Evolutionary conservation across 2,797 vertebrate genomes (phyloP).

Genomic region (Siniperca scherzeri): DNA sequence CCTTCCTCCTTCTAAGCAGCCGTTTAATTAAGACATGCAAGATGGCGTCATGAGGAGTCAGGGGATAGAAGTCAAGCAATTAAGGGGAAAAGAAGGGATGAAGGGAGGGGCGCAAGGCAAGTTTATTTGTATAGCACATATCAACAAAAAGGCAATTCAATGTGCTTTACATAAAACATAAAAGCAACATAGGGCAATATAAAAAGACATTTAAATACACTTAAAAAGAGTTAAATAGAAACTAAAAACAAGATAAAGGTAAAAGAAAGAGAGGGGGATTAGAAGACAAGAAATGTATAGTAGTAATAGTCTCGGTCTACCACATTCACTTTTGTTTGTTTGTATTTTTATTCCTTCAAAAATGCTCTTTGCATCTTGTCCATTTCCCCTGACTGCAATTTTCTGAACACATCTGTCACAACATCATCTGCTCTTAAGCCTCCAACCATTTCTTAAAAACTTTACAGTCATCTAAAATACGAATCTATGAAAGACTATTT

Average conservation of each 20-base stretch:
- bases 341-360: not conserved
- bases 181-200: no score
- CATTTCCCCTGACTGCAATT: not conserved
- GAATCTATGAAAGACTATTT: slow-evolving; percentile 21
- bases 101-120: not conserved
- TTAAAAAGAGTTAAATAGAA: no score
- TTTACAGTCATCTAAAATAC: not conserved
- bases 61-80: slow-evolving; percentile 64
- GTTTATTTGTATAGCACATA: no score
- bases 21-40: slow-evolving; percentile 78
- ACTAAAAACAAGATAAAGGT: no score
- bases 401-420: slow-evolving; percentile 2
- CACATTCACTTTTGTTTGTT: not conserved
- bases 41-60: slow-evolving; percentile 56
- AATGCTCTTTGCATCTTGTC: not conserved
- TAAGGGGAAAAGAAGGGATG: slow-evolving; percentile 43
- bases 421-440: not conserved
- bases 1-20: slow-evolving; percentile 59
- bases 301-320: no score
- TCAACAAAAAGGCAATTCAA: no score
- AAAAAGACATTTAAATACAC: no score
- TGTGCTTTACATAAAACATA: no score
- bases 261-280: slow-evolving; percentile 7
- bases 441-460: not conserved
- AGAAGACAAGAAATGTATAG: not conserved